Base-by-base conservation (phyloP, 2,113 vertebrate genomes). In the Strix aluco region DNA sequence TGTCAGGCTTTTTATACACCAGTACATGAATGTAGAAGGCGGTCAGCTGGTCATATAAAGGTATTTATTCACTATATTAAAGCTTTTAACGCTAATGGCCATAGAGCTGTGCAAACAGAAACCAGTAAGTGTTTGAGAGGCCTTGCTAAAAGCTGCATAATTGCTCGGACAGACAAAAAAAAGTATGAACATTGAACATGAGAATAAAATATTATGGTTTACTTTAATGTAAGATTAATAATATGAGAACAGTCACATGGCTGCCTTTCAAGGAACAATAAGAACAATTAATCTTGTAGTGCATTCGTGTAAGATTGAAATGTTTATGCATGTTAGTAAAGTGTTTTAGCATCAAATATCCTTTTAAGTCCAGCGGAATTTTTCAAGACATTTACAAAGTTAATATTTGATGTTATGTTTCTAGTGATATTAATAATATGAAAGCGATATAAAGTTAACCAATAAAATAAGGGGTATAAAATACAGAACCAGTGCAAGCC, bases 101-200 rank as follows among this genome's bases (percentile, higher is more conserved):
- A 54, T 5, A 88, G 86, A 86, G 14, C 54, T 95, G 34, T 80
- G 79, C 88, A 92, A 97, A 96, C 72, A 97, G 80, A 90, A 94
- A 88, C 54, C 51, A 77, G n/a, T 59, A 63, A 75, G 66, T 73
- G 44, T 88, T 92, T 86, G 66, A 70, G 81, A 85, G 66, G 71
- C 66, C 82, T 85, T 88, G 57, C 47, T 93, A 87, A 89, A 84
- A 89, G 81, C 81, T 86, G 27, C 12, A 23, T 67, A 87, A 74
- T 70, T 74, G 15, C 32, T 93, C 1, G 0, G 82, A 40, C 9
- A 81, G 74, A 86, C 54, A 57, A 94, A 91, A 93, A 49, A 88
- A 88, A 46, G 36, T 73, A 77, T 57, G 55, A 92, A 18, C 71
- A 46, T 6, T 66, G 80, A 92, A 81, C 20, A 9, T 42, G 30